These are phyloP conservation scores for Chanos chanos DNA, from an alignment of 2,797 vertebrate species.

Conservation along the genomic window DNA sequence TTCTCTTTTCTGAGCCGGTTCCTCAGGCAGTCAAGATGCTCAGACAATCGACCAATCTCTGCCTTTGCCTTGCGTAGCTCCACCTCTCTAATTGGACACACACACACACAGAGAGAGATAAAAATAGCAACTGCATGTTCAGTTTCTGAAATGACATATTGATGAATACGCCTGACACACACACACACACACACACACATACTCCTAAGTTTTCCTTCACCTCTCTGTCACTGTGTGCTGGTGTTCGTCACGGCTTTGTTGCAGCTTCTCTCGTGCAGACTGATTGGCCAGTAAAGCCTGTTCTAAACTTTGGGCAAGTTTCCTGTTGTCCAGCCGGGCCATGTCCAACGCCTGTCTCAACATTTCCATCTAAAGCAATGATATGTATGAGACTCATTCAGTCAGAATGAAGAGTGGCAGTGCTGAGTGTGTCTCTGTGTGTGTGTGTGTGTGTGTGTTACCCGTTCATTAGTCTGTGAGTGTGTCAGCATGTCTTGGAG, in stretches of 20 bases:
- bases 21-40: conserved; percentile 53
- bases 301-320: conserved; percentile 58
- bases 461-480: conserved; percentile 38
- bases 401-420: no score
- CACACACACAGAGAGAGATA: not conserved
- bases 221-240: not conserved
- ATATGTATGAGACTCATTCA: not conserved
- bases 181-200: not conserved
- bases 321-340: conserved; percentile 61
- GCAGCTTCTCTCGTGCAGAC: conserved; percentile 58
- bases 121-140: no score
- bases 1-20: conserved; percentile 61
- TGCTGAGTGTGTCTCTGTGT: not conserved
- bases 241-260: not conserved
- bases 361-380: conserved; percentile 54
- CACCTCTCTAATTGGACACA: conserved; percentile 52
- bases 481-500: conserved; percentile 57
- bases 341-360: conserved; percentile 58
- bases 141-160: no score
- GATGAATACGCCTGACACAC: not conserved
- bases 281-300: conserved; percentile 55
- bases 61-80: conserved; percentile 55
- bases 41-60: conserved; percentile 51
- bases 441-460: conserved; percentile 10
- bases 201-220: not conserved